phyloP scores from a whole-genome alignment of 2,888 invertebrate genomes.

The Synanthedon vespiformis region DNA sequence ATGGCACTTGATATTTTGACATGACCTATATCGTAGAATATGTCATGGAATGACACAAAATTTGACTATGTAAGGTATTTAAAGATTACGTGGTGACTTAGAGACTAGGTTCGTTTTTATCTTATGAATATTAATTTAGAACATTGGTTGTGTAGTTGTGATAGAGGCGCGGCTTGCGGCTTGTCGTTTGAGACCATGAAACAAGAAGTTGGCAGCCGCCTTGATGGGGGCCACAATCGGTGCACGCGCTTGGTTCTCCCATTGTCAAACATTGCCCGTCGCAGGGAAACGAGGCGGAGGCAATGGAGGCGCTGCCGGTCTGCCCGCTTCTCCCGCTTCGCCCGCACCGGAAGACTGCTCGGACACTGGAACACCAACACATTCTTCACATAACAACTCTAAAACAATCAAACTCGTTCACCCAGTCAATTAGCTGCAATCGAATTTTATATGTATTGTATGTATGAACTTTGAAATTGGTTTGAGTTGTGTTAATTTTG shows the following conservation, averaged over 20 bases:
- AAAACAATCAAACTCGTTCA: too few relatives aligned
- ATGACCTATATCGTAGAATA: slow-evolving; percentile 43
- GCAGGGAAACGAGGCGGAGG: slow-evolving; percentile 84
- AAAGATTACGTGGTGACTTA: slow-evolving; percentile 63
- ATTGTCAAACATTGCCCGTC: slow-evolving; percentile 83
- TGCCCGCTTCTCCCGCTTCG: slow-evolving; percentile 69
- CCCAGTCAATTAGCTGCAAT: too few relatives aligned
- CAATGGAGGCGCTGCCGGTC: slow-evolving; percentile 84
- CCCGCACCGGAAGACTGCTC: slow-evolving; percentile 80
- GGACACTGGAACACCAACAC: slow-evolving; percentile 75
- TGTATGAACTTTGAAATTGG: too few relatives aligned
- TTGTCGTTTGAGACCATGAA: slow-evolving; percentile 74
- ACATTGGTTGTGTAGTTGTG: slow-evolving; percentile 69
- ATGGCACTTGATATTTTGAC: slow-evolving; percentile 44
- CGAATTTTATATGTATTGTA: too few relatives aligned
- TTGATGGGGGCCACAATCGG: slow-evolving; percentile 72
- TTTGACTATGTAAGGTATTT: slow-evolving; percentile 23
- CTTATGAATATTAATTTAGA: slow-evolving; percentile 70
- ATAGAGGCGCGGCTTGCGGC: slow-evolving; percentile 52
- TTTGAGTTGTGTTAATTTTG: too few relatives aligned
- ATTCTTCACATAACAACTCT: background rate
- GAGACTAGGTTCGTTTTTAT: slow-evolving; percentile 50
- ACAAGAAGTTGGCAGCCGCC: slow-evolving; percentile 77
- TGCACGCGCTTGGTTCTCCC: slow-evolving; percentile 73
- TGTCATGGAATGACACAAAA: slow-evolving; percentile 67